phyloP scores from a whole-genome alignment of 1,140 invertebrate species.

The Streblospio benedicti region DNA sequence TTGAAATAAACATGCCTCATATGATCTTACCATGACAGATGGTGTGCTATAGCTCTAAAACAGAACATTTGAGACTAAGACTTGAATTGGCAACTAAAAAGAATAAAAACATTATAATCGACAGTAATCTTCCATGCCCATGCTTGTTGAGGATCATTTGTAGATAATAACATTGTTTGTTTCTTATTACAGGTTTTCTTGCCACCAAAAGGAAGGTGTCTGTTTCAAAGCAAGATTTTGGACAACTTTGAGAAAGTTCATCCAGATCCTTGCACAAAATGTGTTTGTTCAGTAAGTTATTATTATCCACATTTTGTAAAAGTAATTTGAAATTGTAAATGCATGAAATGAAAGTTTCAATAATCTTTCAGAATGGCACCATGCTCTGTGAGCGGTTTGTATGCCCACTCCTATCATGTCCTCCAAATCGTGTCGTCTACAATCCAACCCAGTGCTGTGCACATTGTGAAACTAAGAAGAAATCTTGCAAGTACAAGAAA shows the following conservation, averaged over 20 bases:
- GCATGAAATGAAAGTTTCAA: too few species aligned
- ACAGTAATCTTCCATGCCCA: too few species aligned
- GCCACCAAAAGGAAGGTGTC: neutral
- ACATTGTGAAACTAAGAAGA: neutral
- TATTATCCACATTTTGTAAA: too few species aligned
- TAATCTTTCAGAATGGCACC: neutral
- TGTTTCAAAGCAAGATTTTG: neutral
- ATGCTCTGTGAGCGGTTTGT: neutral
- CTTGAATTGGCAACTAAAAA: too few species aligned
- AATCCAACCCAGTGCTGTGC: neutral
- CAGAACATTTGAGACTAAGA: too few species aligned
- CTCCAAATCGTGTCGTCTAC: neutral
- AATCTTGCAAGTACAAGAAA: neutral
- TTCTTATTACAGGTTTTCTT: neutral
- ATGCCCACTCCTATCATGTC: neutral
- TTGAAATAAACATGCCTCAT: too few species aligned
- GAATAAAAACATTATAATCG: too few species aligned
- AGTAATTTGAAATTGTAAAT: too few species aligned
- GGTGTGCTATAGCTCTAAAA: too few species aligned
- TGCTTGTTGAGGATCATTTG: too few species aligned
- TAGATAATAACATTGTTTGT: too few species aligned
- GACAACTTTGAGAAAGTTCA: neutral
- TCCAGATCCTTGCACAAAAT: neutral
- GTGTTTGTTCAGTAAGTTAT: constrained; percentile 4
- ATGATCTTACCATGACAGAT: too few species aligned